phyloP scores from a whole-genome alignment of 2,888 invertebrate species.

The Xylophagus ater region DNA sequence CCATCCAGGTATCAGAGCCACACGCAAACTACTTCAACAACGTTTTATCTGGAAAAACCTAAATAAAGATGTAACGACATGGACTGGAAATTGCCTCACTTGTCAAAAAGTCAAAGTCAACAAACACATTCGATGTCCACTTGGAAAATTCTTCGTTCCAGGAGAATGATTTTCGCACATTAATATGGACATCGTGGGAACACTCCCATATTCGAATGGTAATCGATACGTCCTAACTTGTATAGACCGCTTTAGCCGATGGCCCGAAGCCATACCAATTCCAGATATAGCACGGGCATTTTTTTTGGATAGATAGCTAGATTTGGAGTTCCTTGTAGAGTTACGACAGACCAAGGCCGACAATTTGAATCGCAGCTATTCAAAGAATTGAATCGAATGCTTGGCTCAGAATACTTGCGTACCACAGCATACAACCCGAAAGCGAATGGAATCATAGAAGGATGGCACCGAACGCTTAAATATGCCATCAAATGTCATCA shows the following conservation, averaged over 20 bases:
- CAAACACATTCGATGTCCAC: no score
- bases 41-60: no score
- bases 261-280: constrained; percentile 8
- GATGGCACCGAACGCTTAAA: constrained; percentile 8
- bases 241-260: constrained; percentile 4
- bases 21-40: no score
- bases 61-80: no score
- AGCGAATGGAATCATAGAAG: constrained; percentile 8
- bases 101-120: no score
- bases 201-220: not conserved
- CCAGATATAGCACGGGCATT: constrained; percentile 1
- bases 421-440: not conserved
- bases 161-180: no score
- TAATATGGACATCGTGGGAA: no score
- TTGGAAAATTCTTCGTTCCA: no score
- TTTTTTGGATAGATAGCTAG: not conserved
- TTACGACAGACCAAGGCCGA: constrained; percentile 7
- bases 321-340: constrained; percentile 6
- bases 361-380: constrained; percentile 9
- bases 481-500: not conserved
- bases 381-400: not conserved
- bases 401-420: not conserved
- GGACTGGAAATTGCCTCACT: no score
- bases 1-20: no score
- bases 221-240: constrained; percentile 2